phyloP scores from a whole-genome alignment of 1,140 invertebrate genomes.

The Eumeta japonica region DNA sequence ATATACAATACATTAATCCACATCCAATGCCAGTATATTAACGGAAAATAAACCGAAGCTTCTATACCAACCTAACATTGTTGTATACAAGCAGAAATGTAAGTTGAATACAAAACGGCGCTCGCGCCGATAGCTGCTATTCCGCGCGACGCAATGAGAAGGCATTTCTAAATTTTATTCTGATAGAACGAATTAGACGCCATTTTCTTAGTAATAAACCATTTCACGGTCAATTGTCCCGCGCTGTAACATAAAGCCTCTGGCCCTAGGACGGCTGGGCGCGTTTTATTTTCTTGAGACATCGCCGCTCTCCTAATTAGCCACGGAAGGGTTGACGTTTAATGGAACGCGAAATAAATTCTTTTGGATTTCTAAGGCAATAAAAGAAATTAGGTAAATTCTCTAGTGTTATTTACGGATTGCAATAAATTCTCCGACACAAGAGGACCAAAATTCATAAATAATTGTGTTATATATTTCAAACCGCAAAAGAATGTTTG shows the following conservation, averaged over 20 bases:
- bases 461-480: no score
- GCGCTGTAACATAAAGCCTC: constrained; percentile 20
- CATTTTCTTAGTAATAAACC: constrained; percentile 12
- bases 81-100: no score
- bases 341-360: constrained; percentile 24
- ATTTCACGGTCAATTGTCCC: constrained; percentile 23
- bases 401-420: not conserved
- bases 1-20: no score
- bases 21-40: no score
- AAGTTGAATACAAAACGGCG: not conserved
- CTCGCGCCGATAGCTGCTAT: constrained; percentile 3
- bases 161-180: constrained; percentile 16
- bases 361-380: constrained; percentile 16
- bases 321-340: constrained; percentile 19
- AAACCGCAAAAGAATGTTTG: no score
- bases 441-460: no score
- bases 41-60: no score
- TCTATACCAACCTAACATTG: no score
- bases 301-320: constrained; percentile 18
- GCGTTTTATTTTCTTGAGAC: constrained; percentile 23
- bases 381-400: constrained; percentile 16
- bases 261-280: constrained; percentile 18
- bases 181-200: constrained; percentile 9
- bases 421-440: constrained; percentile 12
- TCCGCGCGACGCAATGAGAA: constrained; percentile 11